A percentile compares a stretch with the other conserved stretches of the same genome.
Evolutionary conservation across 2,113 vertebrate species (phyloP).

Genomic region (Mesitornis unicolor): DNA sequence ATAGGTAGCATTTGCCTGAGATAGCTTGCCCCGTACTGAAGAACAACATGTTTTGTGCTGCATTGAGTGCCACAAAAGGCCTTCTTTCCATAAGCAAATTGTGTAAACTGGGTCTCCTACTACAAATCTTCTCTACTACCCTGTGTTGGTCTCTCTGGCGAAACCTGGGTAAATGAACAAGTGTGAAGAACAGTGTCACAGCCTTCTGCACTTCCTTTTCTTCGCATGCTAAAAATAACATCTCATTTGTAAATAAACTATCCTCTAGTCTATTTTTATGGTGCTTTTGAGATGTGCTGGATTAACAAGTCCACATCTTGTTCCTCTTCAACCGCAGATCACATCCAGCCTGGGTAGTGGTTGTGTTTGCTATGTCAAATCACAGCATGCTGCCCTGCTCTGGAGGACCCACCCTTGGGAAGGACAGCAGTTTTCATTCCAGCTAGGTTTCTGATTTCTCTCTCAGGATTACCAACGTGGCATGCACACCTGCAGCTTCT

Average conservation of each 20-base stretch:
- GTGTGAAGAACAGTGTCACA: slow-evolving; percentile 13
- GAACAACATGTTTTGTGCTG: slow-evolving; percentile 3
- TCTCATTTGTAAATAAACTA: slow-evolving; percentile 40
- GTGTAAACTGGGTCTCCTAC: slow-evolving; percentile 1
- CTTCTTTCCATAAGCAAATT: not conserved
- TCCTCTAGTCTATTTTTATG: slow-evolving; percentile 1
- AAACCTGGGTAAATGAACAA: slow-evolving; percentile 45
- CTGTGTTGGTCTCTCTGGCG: not conserved
- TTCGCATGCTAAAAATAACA: not conserved
- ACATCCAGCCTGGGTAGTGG: not conserved
- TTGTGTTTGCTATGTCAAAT: not conserved
- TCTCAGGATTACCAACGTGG: not conserved
- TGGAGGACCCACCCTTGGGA: not conserved
- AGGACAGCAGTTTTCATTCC: not conserved
- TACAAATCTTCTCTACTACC: not conserved
- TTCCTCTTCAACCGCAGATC: not conserved
- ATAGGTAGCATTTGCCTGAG: slow-evolving; percentile 29
- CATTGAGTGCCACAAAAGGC: not conserved
- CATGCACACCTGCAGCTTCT: not conserved
- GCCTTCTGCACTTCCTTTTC: slow-evolving; percentile 26
- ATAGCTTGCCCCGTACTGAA: not conserved
- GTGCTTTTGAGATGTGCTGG: not conserved
- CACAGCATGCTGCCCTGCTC: not conserved
- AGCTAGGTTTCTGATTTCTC: not conserved
- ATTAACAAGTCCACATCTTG: not conserved